Conservation (phyloP, 1,140 invertebrate genomes). For the Drosophila tsacasi region DNA sequence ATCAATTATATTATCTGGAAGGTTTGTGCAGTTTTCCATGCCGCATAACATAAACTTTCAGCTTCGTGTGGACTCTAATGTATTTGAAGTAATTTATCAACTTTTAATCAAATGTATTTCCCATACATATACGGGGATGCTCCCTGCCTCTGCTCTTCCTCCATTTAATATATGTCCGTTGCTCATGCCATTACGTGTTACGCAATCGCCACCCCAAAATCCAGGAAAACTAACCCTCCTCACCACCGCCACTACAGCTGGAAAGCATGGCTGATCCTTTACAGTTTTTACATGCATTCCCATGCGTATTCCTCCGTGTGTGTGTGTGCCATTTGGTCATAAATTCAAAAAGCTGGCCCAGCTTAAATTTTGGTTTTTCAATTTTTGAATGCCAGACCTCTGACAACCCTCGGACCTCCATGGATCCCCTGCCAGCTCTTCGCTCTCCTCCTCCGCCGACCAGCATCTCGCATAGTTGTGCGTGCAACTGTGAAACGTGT, state of each 20-base stretch:
- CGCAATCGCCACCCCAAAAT: conserved; percentile 57
- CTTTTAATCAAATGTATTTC: conserved; percentile 52
- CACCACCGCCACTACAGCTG: not conserved
- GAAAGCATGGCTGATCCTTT: conserved; percentile 40
- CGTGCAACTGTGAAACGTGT: conserved; percentile 80
- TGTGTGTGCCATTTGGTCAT: conserved; percentile 73
- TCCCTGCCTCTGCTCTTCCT: conserved; percentile 9
- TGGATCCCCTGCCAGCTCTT: not conserved
- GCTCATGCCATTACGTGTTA: conserved; percentile 73
- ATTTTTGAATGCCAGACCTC: conserved; percentile 79
- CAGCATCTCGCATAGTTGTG: conserved; percentile 71
- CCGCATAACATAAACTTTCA: not conserved
- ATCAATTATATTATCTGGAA: not conserved
- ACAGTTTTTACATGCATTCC: conserved; percentile 68
- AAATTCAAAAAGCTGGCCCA: conserved; percentile 81
- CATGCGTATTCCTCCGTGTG: conserved; percentile 63
- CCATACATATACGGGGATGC: conserved; percentile 23
- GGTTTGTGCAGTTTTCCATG: not conserved
- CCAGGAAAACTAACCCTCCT: conserved; percentile 11
- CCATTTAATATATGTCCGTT: conserved; percentile 70
- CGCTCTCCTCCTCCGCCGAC: conserved; percentile 3
- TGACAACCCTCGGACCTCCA: conserved; percentile 22
- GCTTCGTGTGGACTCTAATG: conserved; percentile 52
- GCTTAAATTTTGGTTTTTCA: conserved; percentile 84
- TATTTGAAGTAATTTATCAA: conserved; percentile 68